phyloP scores from a whole-genome alignment of 1,140 invertebrate genomes.

The Macrobrachium nipponense region DNA sequence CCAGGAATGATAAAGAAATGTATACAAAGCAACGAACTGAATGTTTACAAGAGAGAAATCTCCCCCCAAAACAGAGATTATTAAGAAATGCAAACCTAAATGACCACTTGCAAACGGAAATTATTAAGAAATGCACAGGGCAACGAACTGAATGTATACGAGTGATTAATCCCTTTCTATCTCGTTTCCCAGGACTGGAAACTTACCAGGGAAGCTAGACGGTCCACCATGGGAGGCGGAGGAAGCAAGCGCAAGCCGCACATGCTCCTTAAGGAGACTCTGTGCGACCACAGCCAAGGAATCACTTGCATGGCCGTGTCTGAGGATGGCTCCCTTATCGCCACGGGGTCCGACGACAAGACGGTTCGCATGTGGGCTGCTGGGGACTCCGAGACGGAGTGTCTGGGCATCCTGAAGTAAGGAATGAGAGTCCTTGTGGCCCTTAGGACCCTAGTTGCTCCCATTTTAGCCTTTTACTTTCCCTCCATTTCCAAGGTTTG shows the following conservation, averaged over 20 bases:
- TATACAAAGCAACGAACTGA: too few relatives aligned
- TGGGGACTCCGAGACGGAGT: conserved; percentile 71
- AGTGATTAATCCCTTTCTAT: too few relatives aligned
- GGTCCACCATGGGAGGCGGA: conserved; percentile 24
- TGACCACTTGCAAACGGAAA: too few relatives aligned
- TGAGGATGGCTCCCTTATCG: conserved; percentile 72
- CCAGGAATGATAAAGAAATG: too few relatives aligned
- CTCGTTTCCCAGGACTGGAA: neutral
- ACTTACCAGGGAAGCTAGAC: neutral
- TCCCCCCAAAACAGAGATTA: too few relatives aligned
- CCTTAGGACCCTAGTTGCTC: neutral
- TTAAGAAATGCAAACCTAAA: too few relatives aligned
- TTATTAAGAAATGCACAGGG: too few relatives aligned
- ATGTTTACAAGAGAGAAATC: too few relatives aligned
- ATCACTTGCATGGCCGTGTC: conserved; percentile 74
- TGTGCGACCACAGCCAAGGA: conserved; percentile 69
- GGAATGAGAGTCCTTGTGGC: neutral
- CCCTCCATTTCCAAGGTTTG: too few relatives aligned
- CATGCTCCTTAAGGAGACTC: conserved; percentile 6
- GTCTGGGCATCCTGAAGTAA: conserved; percentile 70
- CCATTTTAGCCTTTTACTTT: neutral
- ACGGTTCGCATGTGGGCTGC: conserved; percentile 72
- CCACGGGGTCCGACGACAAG: conserved; percentile 73
- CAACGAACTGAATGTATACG: too few relatives aligned
- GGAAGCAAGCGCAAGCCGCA: conserved; percentile 26